Evolutionary conservation across 1,140 invertebrate species (phyloP).

Genomic region (Camponotus floridanus): DNA sequence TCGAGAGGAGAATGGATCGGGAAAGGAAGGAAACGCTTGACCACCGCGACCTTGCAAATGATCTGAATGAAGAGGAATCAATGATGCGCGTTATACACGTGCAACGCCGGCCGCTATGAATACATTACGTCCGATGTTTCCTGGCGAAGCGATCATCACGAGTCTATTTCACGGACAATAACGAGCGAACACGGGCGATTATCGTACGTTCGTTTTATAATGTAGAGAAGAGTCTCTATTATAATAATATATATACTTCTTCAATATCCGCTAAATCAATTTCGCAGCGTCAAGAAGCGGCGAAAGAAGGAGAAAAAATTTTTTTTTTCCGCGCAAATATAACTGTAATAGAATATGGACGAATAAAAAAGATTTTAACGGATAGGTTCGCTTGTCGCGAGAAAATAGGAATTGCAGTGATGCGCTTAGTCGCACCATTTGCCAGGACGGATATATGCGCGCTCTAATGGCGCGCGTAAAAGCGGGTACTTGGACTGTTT

Average conservation of each 20-base stretch:
- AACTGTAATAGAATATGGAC: conserved; percentile 1
- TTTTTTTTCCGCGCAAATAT: not conserved
- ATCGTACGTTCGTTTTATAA: conserved; percentile 38
- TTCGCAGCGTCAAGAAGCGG: not conserved
- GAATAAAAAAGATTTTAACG: conserved; percentile 52
- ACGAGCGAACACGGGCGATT: conserved; percentile 48
- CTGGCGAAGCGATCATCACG: conserved; percentile 27
- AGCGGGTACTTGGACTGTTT: conserved; percentile 41
- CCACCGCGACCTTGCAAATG: conserved; percentile 8
- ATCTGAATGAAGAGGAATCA: conserved; percentile 55
- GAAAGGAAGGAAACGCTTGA: not conserved
- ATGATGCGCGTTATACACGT: conserved; percentile 21
- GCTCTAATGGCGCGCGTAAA: conserved; percentile 61
- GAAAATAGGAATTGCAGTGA: conserved; percentile 46
- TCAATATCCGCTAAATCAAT: conserved; percentile 7
- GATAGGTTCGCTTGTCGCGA: conserved; percentile 48
- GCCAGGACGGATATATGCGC: conserved; percentile 6
- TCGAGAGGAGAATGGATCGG: conserved; percentile 2
- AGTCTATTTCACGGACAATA: conserved; percentile 30
- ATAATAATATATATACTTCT: not conserved
- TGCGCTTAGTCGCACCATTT: conserved; percentile 17
- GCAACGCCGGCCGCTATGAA: conserved; percentile 15
- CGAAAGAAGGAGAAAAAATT: not conserved
- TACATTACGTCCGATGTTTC: conserved; percentile 22
- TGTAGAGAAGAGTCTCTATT: not conserved